A percentile compares a stretch with the other conserved stretches of the same genome.
Evolutionary conservation across 2,888 invertebrate genomes (phyloP).

Genomic region (Gymnosoma rotundatum): DNA sequence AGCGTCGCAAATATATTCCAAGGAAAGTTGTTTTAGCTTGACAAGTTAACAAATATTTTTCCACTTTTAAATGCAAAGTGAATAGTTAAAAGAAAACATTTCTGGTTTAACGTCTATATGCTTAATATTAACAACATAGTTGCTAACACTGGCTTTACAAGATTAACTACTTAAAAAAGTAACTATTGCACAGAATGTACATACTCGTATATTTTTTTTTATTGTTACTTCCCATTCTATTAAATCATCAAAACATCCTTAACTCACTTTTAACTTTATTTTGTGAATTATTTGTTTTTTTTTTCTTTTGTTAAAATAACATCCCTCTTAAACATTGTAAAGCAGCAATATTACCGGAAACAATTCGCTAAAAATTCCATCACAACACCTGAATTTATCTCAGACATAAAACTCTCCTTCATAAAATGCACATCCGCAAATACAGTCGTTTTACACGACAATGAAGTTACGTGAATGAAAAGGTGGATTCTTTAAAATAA

Average conservation of each 20-base stretch:
- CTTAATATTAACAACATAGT: background rate
- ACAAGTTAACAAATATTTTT: no score
- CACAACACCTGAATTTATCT: conserved; percentile 34
- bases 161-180: background rate
- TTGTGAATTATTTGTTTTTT: conserved; percentile 26
- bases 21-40: no score
- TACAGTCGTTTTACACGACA: conserved; percentile 22
- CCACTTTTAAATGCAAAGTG: no score
- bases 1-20: no score
- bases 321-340: conserved; percentile 46
- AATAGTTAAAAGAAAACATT: no score
- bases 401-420: background rate
- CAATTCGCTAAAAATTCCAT: conserved; percentile 38
- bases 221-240: background rate
- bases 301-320: conserved; percentile 19
- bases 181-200: background rate
- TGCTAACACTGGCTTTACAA: background rate
- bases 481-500: conserved; percentile 30
- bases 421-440: conserved; percentile 6
- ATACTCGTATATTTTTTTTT: no score
- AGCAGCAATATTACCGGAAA: conserved; percentile 35
- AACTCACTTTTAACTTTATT: conserved; percentile 19
- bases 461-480: conserved; percentile 31
- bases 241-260: conserved; percentile 7
- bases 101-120: no score